These are phyloP conservation scores for Gymnocypris eckloni DNA, from an alignment of 2,797 vertebrate genomes.

Conservation along the genomic window DNA sequence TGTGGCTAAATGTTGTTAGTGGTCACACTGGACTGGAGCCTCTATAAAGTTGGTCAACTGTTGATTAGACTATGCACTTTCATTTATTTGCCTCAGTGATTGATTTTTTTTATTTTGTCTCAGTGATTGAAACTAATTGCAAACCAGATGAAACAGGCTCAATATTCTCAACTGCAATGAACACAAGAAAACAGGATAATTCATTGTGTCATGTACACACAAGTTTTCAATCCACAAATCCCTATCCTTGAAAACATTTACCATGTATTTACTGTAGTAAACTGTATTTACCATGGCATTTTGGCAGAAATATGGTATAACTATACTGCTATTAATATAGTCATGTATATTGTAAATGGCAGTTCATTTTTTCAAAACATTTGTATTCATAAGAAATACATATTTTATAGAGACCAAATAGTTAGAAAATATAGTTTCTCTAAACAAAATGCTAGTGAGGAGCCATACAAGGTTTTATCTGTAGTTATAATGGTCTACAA, in stretches of 20 bases:
- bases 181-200: background rate
- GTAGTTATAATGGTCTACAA: background rate
- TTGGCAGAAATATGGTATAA: background rate
- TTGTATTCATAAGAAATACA: background rate
- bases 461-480: background rate
- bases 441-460: background rate
- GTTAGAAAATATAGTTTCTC: background rate
- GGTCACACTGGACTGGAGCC: background rate
- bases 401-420: background rate
- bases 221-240: background rate
- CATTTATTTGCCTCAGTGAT: background rate
- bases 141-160: background rate
- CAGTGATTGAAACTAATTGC: background rate
- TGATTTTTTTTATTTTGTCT: background rate
- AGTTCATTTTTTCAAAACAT: background rate
- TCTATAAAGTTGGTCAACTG: conserved; percentile 3
- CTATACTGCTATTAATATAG: background rate
- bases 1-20: background rate
- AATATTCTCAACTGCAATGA: background rate
- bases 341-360: background rate
- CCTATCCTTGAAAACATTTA: background rate
- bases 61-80: background rate
- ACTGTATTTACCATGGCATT: background rate
- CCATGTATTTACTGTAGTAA: background rate
- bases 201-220: background rate